Conservation (phyloP, 2,888 invertebrate species). For the Netelia fuscicornis region DNA sequence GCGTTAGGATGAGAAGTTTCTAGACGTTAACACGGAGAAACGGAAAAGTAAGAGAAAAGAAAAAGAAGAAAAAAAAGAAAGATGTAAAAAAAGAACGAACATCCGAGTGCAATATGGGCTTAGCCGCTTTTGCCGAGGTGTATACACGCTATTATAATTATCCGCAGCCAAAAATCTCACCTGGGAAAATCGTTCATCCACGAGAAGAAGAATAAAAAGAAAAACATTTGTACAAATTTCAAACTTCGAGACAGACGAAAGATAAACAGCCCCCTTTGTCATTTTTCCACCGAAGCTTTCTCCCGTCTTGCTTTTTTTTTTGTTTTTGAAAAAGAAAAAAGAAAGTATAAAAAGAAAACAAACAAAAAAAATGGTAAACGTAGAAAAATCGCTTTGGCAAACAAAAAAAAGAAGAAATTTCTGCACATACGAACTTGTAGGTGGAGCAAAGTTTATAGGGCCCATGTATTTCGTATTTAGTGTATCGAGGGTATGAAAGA, state of each 20-base stretch:
- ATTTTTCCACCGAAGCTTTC: slow-evolving; percentile 33
- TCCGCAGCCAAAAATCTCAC: slow-evolving; percentile 40
- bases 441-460: slow-evolving; percentile 75
- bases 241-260: slow-evolving; percentile 16
- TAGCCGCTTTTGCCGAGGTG: slow-evolving; percentile 66
- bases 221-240: slow-evolving; percentile 51
- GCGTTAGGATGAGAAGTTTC: slow-evolving; percentile 39
- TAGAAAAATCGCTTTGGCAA: slow-evolving; percentile 55
- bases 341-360: slow-evolving; percentile 26
- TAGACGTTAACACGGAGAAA: neutral
- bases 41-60: neutral
- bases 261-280: neutral
- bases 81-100: slow-evolving; percentile 45
- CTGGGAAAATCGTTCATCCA: slow-evolving; percentile 17
- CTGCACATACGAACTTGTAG: slow-evolving; percentile 75
- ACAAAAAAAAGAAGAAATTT: slow-evolving; percentile 52
- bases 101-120: slow-evolving; percentile 77
- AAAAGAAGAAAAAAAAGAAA: slow-evolving; percentile 7
- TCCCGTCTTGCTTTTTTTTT: slow-evolving; percentile 36
- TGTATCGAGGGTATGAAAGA: slow-evolving; percentile 66
- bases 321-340: slow-evolving; percentile 13
- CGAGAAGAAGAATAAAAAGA: slow-evolving; percentile 30
- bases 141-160: slow-evolving; percentile 49
- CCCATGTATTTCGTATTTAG: slow-evolving; percentile 82
- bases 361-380: slow-evolving; percentile 24